Percentiles rank a stretch among this genome's conserved stretches.
phyloP scores from a whole-genome alignment of 2,797 vertebrate genomes.

The Muraenolepis orangiensis region DNA sequence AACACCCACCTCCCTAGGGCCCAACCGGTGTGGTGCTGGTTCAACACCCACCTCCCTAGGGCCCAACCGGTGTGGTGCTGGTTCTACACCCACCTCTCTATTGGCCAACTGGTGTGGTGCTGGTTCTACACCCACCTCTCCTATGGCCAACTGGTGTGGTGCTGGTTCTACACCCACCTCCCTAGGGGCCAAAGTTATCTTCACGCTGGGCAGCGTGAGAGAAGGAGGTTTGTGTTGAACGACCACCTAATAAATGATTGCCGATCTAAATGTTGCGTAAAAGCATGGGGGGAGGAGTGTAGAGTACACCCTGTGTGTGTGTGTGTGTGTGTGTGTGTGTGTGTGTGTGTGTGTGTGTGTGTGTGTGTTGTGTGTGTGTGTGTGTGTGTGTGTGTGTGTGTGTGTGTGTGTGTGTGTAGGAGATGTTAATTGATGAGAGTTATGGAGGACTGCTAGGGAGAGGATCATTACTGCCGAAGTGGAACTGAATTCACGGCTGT shows the following conservation, averaged over 20 bases:
- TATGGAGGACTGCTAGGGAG: slow-evolving; percentile 76
- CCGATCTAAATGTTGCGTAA: slow-evolving; percentile 77
- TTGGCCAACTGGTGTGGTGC: slow-evolving; percentile 29
- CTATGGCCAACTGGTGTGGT: slow-evolving; percentile 26
- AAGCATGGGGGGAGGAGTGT: slow-evolving; percentile 61
- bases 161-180: slow-evolving; percentile 25
- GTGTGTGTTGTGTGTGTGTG: slow-evolving; percentile 5
- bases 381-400: slow-evolving; percentile 26
- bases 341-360: slow-evolving; percentile 27
- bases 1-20: no score
- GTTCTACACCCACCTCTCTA: slow-evolving; percentile 31
- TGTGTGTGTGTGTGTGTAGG: slow-evolving; percentile 22
- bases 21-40: slow-evolving; percentile 12
- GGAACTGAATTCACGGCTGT: slow-evolving; percentile 78
- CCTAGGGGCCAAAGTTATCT: slow-evolving; percentile 68
- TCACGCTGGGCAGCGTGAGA: slow-evolving; percentile 53
- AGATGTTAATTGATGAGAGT: slow-evolving; percentile 82
- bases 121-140: slow-evolving; percentile 26
- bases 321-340: slow-evolving; percentile 8
- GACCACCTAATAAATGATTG: slow-evolving; percentile 76
- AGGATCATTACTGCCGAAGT: slow-evolving; percentile 79
- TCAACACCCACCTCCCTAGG: slow-evolving; percentile 38
- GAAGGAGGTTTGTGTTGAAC: slow-evolving; percentile 54
- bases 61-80: slow-evolving; percentile 23
- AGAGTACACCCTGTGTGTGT: slow-evolving; percentile 12